These are phyloP conservation scores for Epizoanthus stellaris DNA, from an alignment of 92 coral and sea anemone genomes.

Conservation along the genomic window DNA sequence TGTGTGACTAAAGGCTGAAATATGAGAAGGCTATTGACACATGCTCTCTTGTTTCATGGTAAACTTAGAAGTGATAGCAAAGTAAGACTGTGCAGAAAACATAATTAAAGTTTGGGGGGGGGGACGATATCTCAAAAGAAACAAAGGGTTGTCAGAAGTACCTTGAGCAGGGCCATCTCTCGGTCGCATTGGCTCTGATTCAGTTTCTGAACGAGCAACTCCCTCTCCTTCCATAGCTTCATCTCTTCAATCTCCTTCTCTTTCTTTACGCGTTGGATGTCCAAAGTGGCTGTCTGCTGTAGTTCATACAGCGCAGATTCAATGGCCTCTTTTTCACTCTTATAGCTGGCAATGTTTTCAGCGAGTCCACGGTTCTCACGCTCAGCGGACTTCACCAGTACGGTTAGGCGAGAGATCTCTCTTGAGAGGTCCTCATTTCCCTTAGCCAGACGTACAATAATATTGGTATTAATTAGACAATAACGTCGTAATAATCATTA, in stretches of 20 bases:
- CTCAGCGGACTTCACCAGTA: slow-evolving; percentile 89
- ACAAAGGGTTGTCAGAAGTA: no score
- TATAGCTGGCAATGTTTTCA: slow-evolving; percentile 93
- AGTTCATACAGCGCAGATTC: slow-evolving; percentile 95
- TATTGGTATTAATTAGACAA: no score
- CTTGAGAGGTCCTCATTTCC: slow-evolving; percentile 95
- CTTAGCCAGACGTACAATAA: slow-evolving; percentile 87
- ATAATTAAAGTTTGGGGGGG: slow-evolving; percentile 21
- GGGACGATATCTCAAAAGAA: neutral
- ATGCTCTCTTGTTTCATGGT: no score
- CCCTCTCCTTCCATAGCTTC: slow-evolving; percentile 86
- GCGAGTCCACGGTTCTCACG: slow-evolving; percentile 98
- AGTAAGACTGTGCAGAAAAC: neutral
- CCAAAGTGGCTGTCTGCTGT: slow-evolving; percentile 96
- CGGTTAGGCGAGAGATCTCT: slow-evolving; percentile 91
- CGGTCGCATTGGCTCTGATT: slow-evolving; percentile 88
- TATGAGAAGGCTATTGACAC: no score
- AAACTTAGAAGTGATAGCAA: neutral
- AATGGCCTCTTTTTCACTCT: slow-evolving; percentile 97
- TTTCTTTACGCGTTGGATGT: slow-evolving; percentile 92
- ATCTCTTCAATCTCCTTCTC: slow-evolving; percentile 96
- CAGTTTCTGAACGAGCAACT: slow-evolving; percentile 89
- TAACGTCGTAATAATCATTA: no score
- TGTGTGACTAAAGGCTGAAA: no score
- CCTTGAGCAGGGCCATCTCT: slow-evolving; percentile 28